These are phyloP conservation scores for Accipiter fasciatus DNA, from an alignment of 2,797 vertebrate genomes.

Conservation along the genomic window DNA sequence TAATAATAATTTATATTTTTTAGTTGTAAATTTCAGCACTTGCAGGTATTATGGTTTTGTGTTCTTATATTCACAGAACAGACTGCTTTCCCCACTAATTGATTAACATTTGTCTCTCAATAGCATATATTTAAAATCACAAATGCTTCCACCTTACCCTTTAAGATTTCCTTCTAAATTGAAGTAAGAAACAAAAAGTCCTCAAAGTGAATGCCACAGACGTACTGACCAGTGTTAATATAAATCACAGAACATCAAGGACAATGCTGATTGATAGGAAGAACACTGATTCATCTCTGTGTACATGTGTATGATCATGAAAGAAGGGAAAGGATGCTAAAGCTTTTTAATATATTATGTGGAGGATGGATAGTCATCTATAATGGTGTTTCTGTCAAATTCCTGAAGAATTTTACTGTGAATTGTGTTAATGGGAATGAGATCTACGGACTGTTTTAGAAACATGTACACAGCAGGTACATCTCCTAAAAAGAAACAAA, in stretches of 20 bases:
- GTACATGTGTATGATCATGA: neutral
- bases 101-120: neutral
- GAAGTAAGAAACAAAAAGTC: neutral
- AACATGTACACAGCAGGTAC: neutral
- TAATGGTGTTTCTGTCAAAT: neutral
- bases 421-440: neutral
- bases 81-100: neutral
- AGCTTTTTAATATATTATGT: neutral
- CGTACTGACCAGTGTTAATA: neutral
- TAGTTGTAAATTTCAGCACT: neutral
- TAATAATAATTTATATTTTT: neutral
- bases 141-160: neutral
- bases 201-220: neutral
- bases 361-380: neutral
- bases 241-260: neutral
- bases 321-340: neutral
- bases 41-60: neutral
- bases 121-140: neutral
- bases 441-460: neutral
- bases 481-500: neutral
- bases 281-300: neutral
- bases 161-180: neutral
- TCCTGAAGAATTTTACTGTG: neutral
- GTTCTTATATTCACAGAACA: neutral
- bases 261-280: neutral